A percentile compares a stretch with the other conserved stretches of the same genome.
Conservation (phyloP, 2,888 invertebrate species). For the Eumacrocentrus americanus region DNA sequence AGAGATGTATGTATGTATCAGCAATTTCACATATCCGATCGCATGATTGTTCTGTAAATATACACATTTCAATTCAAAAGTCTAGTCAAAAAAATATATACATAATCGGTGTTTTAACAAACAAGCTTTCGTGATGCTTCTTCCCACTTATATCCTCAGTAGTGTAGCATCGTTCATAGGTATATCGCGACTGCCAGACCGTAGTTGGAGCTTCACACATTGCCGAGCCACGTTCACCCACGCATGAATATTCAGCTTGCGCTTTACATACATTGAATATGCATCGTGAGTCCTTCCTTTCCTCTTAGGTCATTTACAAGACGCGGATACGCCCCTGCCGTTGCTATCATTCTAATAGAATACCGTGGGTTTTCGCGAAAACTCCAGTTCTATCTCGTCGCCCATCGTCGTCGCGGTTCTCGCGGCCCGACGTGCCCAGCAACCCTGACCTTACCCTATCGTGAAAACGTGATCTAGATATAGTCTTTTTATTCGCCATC, state of each 20-base stretch:
- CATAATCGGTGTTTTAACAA: no score
- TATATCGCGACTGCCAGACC: slow-evolving; percentile 23
- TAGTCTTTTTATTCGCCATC: neutral
- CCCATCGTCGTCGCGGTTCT: neutral
- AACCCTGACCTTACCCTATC: slow-evolving; percentile 15
- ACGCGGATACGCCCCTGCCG: slow-evolving; percentile 54
- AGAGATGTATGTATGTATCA: slow-evolving; percentile 21
- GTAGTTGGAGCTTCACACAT: slow-evolving; percentile 51
- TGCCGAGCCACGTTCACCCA: slow-evolving; percentile 55
- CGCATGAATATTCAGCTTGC: slow-evolving; percentile 59
- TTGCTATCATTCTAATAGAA: slow-evolving; percentile 50
- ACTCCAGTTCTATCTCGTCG: slow-evolving; percentile 33
- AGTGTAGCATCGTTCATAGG: neutral
- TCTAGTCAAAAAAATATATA: no score
- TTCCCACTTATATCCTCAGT: no score
- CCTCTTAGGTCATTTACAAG: slow-evolving; percentile 61
- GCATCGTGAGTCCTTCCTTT: slow-evolving; percentile 57
- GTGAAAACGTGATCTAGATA: no score
- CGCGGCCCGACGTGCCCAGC: slow-evolving; percentile 7
- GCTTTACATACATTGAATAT: slow-evolving; percentile 60
- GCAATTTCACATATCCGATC: neutral
- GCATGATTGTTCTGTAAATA: no score
- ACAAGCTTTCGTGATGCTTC: no score
- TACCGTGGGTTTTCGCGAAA: slow-evolving; percentile 43
- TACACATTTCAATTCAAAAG: no score